Evolutionary conservation across 2,113 vertebrate species (phyloP).

Genomic region (Lamprotornis superbus): DNA sequence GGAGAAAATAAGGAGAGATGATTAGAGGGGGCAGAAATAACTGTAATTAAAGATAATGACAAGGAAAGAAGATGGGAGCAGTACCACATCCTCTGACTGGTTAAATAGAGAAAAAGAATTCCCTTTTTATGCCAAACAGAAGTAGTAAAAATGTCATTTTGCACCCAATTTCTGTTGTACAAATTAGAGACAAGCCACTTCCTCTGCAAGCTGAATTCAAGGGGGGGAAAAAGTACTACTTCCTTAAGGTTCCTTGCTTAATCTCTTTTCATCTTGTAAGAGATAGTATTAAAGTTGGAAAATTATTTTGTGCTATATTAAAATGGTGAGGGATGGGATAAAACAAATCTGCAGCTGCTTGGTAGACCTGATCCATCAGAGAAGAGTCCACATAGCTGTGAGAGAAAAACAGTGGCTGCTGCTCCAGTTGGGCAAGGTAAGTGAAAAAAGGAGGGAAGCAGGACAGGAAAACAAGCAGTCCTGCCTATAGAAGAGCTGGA

Average conservation of each 20-base stretch:
- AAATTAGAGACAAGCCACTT: background rate
- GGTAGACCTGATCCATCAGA: background rate
- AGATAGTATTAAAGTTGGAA: background rate
- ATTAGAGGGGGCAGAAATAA: background rate
- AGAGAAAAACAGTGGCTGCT: background rate
- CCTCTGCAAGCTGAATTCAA: background rate
- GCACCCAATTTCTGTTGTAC: background rate
- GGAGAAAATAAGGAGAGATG: background rate
- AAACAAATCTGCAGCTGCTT: background rate
- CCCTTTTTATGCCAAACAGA: background rate
- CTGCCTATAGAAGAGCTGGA: background rate
- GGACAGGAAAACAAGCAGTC: background rate
- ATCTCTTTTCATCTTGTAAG: background rate
- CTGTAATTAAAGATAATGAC: constrained; percentile 23
- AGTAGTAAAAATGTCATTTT: background rate
- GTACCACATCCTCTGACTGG: background rate
- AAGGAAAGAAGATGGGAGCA: background rate
- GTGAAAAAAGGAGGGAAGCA: background rate
- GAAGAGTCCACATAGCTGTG: background rate
- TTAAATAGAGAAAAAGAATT: background rate
- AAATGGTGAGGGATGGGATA: background rate
- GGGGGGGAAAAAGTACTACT: accelerated
- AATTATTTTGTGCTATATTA: background rate
- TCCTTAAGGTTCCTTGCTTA: background rate
- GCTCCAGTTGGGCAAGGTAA: background rate